Percentiles rank a stretch among this genome's conserved stretches.
Conservation (phyloP, 2,113 vertebrate genomes). For the Myxocyprinus asiaticus region DNA sequence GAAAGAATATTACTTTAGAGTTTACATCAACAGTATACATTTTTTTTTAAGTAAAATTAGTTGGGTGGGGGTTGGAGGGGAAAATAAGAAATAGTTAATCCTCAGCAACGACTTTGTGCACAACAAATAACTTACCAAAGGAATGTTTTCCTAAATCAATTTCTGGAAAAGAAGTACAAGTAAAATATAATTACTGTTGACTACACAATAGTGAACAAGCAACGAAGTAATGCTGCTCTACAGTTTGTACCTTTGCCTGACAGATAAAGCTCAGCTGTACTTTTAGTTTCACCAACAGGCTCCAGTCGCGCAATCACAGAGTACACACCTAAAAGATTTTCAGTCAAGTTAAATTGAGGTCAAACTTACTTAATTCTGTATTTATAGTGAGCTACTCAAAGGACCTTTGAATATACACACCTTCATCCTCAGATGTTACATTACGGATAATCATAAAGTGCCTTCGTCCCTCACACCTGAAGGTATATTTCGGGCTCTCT, state of each 20-base stretch:
- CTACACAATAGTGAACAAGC: neutral
- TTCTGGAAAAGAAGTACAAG: constrained; percentile 77
- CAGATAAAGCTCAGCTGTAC: constrained; percentile 88
- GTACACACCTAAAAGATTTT: constrained; percentile 80
- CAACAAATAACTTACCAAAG: constrained; percentile 78
- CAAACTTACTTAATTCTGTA: constrained; percentile 5
- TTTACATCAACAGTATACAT: neutral
- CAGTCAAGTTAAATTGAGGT: constrained; percentile 33
- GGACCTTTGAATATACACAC: constrained; percentile 75
- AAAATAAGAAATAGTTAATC: neutral
- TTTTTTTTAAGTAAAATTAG: constrained; percentile 6
- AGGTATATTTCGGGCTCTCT: constrained; percentile 95
- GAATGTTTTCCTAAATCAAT: constrained; percentile 83
- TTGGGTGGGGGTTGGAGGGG: neutral
- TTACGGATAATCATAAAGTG: constrained; percentile 98
- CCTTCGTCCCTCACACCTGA: constrained; percentile 89
- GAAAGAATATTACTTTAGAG: neutral
- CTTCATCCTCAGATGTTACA: constrained; percentile 95
- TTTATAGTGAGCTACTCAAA: constrained; percentile 50
- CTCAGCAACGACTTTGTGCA: neutral
- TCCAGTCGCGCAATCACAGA: constrained; percentile 88
- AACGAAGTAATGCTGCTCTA: constrained; percentile 25
- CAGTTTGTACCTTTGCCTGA: constrained; percentile 83
- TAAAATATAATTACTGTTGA: constrained; percentile 52
- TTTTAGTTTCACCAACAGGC: constrained; percentile 86